A percentile compares a stretch with the other conserved stretches of the same genome.
These are phyloP conservation scores for Choristoneura rosaceana DNA, from an alignment of 2,888 invertebrate genomes.

Conservation along the genomic window DNA sequence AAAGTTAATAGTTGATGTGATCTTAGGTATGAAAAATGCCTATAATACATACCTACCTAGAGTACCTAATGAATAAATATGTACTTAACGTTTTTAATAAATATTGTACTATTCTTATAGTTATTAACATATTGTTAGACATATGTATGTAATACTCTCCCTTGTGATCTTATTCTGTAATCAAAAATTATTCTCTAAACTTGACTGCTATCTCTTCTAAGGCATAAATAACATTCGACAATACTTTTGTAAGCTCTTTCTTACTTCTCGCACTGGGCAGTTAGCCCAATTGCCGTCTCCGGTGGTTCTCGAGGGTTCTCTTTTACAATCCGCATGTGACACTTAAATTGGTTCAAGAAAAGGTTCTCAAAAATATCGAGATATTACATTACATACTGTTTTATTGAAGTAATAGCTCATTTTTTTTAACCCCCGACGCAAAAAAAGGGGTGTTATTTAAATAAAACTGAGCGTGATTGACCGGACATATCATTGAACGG, in stretches of 20 bases:
- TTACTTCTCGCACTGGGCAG: slow-evolving; percentile 53
- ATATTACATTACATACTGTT: not conserved
- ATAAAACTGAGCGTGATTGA: too few relatives aligned
- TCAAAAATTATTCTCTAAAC: slow-evolving; percentile 55
- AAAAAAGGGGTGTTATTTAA: too few relatives aligned
- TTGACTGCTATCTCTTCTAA: slow-evolving; percentile 66
- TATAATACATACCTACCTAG: slow-evolving; percentile 49
- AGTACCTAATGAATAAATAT: slow-evolving; percentile 49
- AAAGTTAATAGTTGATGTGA: slow-evolving; percentile 59
- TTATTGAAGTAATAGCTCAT: not conserved
- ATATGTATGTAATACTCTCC: slow-evolving; percentile 54
- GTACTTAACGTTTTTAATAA: slow-evolving; percentile 40
- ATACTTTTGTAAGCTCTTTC: slow-evolving; percentile 68
- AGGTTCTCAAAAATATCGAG: not conserved
- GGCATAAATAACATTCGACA: slow-evolving; percentile 65
- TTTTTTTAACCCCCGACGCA: too few relatives aligned
- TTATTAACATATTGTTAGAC: slow-evolving; percentile 53
- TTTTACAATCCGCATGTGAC: not conserved
- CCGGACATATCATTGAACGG: too few relatives aligned
- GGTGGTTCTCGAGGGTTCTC: not conserved
- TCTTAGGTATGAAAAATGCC: slow-evolving; percentile 50
- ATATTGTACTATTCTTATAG: slow-evolving; percentile 43
- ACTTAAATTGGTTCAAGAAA: not conserved
- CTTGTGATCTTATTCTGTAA: slow-evolving; percentile 68
- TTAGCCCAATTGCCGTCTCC: not conserved